Percentiles rank a stretch among this genome's conserved stretches.
Conservation (phyloP, 2,113 vertebrate genomes). For the human region GRCh38 chr1:63936001-63936500, state of each 20-base stretch:
- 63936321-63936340: neutral
- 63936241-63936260: conserved; percentile 40
- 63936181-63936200: conserved; percentile 59
- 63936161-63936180: conserved; percentile 32
- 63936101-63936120: conserved; percentile 13
- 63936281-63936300: conserved; percentile 7
- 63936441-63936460: neutral
- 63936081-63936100: conserved; percentile 24
- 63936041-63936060: neutral
- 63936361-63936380: neutral
- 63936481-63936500: neutral
- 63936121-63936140: neutral
- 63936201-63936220: conserved; percentile 45
- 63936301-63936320: neutral
- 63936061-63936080: neutral
- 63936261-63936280: conserved; percentile 27
- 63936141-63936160: conserved; percentile 55
- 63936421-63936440: neutral
- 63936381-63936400: neutral
- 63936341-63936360: conserved; percentile 11
- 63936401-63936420: neutral
- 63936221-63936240: conserved; percentile 45
- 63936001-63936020: conserved; percentile 33
- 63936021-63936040: conserved; percentile 18
- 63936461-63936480: neutral